Percentiles rank a stretch among this genome's conserved stretches.
Evolutionary conservation across 2,888 invertebrate genomes (phyloP).

Genomic region (Cactoblastis cactorum): DNA sequence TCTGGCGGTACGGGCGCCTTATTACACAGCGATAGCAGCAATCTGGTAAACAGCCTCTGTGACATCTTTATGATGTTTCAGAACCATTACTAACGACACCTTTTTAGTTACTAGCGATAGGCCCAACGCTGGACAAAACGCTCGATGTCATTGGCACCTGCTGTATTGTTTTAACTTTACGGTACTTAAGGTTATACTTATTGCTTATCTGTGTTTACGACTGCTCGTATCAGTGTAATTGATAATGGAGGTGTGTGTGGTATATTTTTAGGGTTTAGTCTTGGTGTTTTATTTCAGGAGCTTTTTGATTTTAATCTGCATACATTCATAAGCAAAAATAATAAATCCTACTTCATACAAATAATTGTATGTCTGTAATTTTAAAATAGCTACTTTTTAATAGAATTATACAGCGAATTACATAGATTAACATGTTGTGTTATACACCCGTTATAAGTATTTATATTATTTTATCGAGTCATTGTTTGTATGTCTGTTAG

Average conservation of each 20-base stretch:
- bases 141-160: slow-evolving; percentile 47
- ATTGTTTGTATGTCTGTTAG: too few species aligned
- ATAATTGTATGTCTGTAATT: too few species aligned
- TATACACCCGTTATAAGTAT: too few species aligned
- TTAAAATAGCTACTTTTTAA: too few species aligned
- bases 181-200: neutral
- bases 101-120: slow-evolving; percentile 76
- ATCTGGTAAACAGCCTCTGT: slow-evolving; percentile 69
- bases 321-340: too few species aligned
- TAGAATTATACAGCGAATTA: too few species aligned
- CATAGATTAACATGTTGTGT: too few species aligned
- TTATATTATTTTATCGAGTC: too few species aligned
- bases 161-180: slow-evolving; percentile 12
- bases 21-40: slow-evolving; percentile 61
- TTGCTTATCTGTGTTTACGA: slow-evolving; percentile 2
- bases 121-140: slow-evolving; percentile 58
- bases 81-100: slow-evolving; percentile 79
- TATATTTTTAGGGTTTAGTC: neutral
- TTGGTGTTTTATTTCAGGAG: slow-evolving; percentile 4
- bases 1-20: slow-evolving; percentile 51
- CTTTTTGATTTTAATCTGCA: too few species aligned
- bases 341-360: too few species aligned
- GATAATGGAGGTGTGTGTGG: neutral
- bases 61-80: slow-evolving; percentile 79
- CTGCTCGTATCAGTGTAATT: neutral